phyloP scores from a whole-genome alignment of 2,888 invertebrate genomes.

The Coelopa pilipes region DNA sequence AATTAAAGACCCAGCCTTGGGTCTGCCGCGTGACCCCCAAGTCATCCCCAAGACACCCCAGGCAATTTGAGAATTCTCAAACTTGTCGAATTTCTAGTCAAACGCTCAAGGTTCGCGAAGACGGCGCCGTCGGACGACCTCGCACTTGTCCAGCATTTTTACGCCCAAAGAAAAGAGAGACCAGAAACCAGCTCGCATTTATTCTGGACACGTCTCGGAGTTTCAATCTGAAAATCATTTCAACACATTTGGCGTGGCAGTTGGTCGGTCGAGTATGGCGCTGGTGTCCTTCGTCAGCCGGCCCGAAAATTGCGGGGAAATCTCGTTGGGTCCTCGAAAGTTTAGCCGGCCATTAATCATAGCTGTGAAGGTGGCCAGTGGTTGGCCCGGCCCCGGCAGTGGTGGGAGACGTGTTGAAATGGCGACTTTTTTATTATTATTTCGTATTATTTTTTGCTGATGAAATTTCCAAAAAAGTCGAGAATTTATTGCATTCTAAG shows the following conservation, averaged over 20 bases:
- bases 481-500: conserved; percentile 45
- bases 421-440: conserved; percentile 43
- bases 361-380: conserved; percentile 40
- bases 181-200: neutral
- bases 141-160: neutral
- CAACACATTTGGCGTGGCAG: conserved; percentile 11
- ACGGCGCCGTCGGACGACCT: neutral
- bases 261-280: conserved; percentile 19
- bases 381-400: neutral
- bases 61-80: neutral
- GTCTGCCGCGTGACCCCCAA: no score
- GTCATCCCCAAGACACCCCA: no score
- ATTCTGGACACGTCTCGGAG: conserved; percentile 29
- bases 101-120: no score
- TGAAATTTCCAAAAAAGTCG: conserved; percentile 42
- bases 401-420: conserved; percentile 46
- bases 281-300: conserved; percentile 18
- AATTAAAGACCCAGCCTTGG: conserved; percentile 1
- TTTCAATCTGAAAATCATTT: conserved; percentile 31
- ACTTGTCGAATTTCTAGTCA: neutral
- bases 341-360: conserved; percentile 47
- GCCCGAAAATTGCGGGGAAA: conserved; percentile 31
- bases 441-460: neutral
- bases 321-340: conserved; percentile 38
- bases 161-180: neutral